Conservation (phyloP, 1,140 invertebrate species). For the Thalassaphorura encarpata region DNA sequence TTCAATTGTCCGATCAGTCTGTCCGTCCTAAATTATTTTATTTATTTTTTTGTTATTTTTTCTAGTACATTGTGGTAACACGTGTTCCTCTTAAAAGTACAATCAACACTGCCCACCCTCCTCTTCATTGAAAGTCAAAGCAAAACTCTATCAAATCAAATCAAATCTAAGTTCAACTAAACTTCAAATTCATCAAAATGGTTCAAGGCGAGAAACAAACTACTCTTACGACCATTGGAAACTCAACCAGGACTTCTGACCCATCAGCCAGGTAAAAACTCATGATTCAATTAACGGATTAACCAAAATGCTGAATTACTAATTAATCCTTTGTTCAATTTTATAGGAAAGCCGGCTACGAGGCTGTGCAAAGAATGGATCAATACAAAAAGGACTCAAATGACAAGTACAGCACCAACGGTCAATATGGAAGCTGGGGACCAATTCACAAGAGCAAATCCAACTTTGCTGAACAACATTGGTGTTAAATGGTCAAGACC, state of each 20-base stretch:
- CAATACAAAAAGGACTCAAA: constrained; percentile 21
- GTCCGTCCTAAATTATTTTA: neutral
- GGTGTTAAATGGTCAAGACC: constrained; percentile 41
- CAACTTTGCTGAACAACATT: constrained; percentile 57
- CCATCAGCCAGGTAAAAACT: constrained; percentile 8
- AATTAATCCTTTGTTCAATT: constrained; percentile 16
- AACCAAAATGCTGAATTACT: neutral
- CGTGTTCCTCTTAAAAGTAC: neutral
- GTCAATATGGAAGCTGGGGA: constrained; percentile 55
- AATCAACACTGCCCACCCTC: neutral
- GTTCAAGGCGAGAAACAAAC: constrained; percentile 30
- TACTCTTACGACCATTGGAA: neutral
- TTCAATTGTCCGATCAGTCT: neutral
- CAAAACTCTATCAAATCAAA: neutral
- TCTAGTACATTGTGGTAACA: neutral
- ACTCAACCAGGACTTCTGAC: constrained; percentile 5
- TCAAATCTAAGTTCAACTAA: neutral
- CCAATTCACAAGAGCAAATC: constrained; percentile 58
- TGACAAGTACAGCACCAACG: constrained; percentile 37
- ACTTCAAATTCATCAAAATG: constrained; percentile 26
- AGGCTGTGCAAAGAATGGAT: constrained; percentile 33
- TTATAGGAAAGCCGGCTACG: constrained; percentile 42
- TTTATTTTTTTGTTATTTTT: neutral
- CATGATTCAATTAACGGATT: neutral
- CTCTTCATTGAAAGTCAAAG: neutral